A percentile compares a stretch with the other conserved stretches of the same genome.
Conservation (phyloP, 2,113 vertebrate species). For the Mormyrus iriodes region DNA sequence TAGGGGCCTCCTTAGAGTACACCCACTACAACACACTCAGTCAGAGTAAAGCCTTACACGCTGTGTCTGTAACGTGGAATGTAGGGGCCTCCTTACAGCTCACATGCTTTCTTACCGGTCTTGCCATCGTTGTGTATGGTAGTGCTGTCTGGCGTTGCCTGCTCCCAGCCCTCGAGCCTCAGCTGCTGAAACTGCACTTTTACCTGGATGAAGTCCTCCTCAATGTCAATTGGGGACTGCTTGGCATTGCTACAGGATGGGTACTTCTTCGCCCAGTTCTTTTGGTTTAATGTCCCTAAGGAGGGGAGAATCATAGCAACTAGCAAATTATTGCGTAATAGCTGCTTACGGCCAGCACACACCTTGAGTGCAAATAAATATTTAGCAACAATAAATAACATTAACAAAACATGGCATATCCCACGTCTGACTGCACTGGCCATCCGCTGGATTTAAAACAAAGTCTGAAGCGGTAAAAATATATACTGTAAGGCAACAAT, state of each 20-base stretch:
- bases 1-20: background rate
- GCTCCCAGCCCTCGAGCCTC: conserved; percentile 82
- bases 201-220: conserved; percentile 86
- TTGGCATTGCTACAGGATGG: conserved; percentile 79
- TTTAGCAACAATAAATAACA: background rate
- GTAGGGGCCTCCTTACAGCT: background rate
- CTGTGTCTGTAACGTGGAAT: background rate
- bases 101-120: conserved; percentile 65
- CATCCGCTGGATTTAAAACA: background rate
- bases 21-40: conserved; percentile 1
- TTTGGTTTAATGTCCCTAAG: conserved; percentile 81
- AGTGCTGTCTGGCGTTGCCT: conserved; percentile 63
- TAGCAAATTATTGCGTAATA: background rate
- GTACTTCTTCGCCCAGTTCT: conserved; percentile 83
- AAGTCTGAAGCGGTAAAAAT: background rate
- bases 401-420: background rate
- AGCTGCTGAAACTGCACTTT: conserved; percentile 84
- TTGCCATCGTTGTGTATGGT: conserved; percentile 87
- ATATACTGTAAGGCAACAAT: background rate
- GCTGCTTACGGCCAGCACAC: background rate
- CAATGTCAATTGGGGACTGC: conserved; percentile 91
- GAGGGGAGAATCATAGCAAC: conserved; percentile 3
- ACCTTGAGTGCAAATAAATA: background rate
- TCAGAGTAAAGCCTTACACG: background rate
- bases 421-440: background rate